Conservation (phyloP, 2,113 vertebrate genomes). For the Labeo rohita region DNA sequence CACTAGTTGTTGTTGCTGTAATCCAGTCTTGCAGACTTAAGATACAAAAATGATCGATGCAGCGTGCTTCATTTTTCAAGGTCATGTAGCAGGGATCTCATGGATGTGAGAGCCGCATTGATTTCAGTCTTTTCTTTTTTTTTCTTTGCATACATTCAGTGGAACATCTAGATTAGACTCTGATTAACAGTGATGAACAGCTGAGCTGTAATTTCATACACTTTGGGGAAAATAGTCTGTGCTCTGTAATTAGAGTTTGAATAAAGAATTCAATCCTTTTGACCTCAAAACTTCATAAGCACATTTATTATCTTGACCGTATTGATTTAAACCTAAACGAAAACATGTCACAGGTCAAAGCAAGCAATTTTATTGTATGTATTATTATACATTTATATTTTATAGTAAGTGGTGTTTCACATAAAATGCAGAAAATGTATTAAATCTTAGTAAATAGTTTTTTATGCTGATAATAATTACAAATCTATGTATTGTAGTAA, state of each 20-base stretch:
- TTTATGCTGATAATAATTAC: too few species aligned
- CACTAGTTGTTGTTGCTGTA: not conserved
- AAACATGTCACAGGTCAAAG: not conserved
- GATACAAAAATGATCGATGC: not conserved
- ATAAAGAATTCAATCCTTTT: not conserved
- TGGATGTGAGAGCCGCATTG: not conserved
- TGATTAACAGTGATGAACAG: slow-evolving; percentile 16
- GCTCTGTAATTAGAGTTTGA: slow-evolving; percentile 13
- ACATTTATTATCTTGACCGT: not conserved
- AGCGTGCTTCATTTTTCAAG: not conserved
- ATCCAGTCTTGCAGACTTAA: not conserved
- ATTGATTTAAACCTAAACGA: not conserved
- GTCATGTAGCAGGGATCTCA: not conserved
- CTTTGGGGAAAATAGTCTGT: not conserved
- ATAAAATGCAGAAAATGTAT: not conserved
- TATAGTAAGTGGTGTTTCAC: not conserved
- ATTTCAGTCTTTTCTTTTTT: not conserved
- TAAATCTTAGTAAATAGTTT: too few species aligned
- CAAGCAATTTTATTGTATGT: not conserved
- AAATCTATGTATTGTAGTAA: too few species aligned
- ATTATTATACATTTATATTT: not conserved
- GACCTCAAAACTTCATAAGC: not conserved
- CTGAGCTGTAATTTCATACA: not conserved
- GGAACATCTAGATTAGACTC: not conserved
- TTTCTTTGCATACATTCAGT: not conserved